Conservation (phyloP, 2,797 vertebrate species). For the Acipenser oxyrinchus region DNA sequence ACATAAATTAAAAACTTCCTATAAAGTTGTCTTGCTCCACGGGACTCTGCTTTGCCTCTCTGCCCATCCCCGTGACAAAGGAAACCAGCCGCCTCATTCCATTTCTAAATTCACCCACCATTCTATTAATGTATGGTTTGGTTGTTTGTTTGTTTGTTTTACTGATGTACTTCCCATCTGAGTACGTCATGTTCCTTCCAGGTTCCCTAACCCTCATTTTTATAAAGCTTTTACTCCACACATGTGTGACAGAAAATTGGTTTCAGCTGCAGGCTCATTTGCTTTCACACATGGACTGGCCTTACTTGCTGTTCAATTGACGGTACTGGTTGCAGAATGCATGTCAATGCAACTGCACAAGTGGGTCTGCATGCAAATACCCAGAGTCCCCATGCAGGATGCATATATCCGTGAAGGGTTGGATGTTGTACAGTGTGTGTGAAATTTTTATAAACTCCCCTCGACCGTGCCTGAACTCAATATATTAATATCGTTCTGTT, state of each 20-base stretch:
- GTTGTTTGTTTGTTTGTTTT: slow-evolving; percentile 44
- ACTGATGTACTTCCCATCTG: slow-evolving; percentile 45
- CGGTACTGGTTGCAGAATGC: slow-evolving; percentile 16
- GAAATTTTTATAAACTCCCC: too few species aligned
- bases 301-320: slow-evolving; percentile 12
- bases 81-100: slow-evolving; percentile 16
- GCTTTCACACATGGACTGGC: slow-evolving; percentile 19
- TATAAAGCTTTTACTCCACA: slow-evolving; percentile 42
- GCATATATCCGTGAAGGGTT: too few species aligned
- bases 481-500: too few species aligned
- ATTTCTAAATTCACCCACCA: slow-evolving; percentile 35
- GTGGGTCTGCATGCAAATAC: not conserved
- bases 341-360: slow-evolving; percentile 7
- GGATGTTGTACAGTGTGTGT: too few species aligned
- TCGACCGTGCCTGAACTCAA: too few species aligned
- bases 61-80: slow-evolving; percentile 35
- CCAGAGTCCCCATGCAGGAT: too few species aligned
- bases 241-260: slow-evolving; percentile 35
- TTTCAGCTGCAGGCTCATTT: slow-evolving; percentile 11
- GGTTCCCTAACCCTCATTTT: slow-evolving; percentile 34
- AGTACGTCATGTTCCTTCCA: slow-evolving; percentile 45
- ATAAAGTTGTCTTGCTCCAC: slow-evolving; percentile 17
- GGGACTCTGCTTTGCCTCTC: slow-evolving; percentile 29
- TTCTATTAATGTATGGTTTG: slow-evolving; percentile 46
- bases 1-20: too few species aligned